A percentile compares a stretch with the other conserved stretches of the same genome.
These are phyloP conservation scores for Nannospalax galili DNA, from an alignment of 2,113 vertebrate genomes.

Conservation along the genomic window DNA sequence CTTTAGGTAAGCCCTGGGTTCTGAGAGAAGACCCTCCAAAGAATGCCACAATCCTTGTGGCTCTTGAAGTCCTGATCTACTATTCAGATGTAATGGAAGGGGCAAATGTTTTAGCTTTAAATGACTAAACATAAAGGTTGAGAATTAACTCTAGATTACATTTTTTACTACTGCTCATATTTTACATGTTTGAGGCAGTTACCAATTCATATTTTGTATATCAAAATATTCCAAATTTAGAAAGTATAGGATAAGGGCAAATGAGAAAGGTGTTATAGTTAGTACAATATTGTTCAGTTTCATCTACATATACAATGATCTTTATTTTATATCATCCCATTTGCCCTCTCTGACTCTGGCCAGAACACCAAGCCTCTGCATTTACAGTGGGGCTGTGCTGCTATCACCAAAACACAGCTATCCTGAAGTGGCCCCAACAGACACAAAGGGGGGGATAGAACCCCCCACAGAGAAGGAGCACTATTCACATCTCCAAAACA, in stretches of 20 bases:
- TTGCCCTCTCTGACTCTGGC: too few relatives aligned
- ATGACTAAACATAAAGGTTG: conserved; percentile 11
- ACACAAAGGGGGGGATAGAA: background rate
- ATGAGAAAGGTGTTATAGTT: background rate
- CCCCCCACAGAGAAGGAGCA: background rate
- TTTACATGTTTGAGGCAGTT: background rate
- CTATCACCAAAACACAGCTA: background rate
- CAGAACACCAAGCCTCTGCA: conserved; percentile 4
- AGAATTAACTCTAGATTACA: conserved; percentile 3
- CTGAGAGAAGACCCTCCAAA: background rate
- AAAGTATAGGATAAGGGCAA: background rate
- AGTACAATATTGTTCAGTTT: background rate
- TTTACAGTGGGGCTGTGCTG: background rate
- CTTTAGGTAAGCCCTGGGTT: background rate
- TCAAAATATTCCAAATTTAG: conserved; percentile 24
- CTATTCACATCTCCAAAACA: background rate
- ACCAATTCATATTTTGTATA: background rate
- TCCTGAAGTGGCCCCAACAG: background rate
- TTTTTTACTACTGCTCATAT: background rate
- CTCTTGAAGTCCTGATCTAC: background rate
- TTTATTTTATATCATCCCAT: background rate
- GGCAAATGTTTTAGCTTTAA: conserved; percentile 9
- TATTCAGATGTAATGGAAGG: background rate
- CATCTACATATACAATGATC: background rate
- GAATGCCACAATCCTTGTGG: background rate